Conservation (phyloP, 2,113 vertebrate species). For the Acinonyx jubatus region DNA sequence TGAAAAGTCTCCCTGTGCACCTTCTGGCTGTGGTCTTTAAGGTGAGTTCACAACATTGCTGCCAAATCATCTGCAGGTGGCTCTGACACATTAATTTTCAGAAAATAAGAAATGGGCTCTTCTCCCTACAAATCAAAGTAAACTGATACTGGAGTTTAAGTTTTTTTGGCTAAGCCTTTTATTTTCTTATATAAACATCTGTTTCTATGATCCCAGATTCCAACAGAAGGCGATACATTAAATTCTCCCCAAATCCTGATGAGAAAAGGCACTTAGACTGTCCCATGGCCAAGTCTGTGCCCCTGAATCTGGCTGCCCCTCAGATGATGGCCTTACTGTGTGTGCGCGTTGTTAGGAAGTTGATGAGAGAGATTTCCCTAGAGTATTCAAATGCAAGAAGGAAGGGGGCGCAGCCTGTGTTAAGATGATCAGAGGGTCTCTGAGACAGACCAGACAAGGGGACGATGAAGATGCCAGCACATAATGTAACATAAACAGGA, state of each 20-base stretch:
- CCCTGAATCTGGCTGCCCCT: background rate
- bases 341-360: background rate
- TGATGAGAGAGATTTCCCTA: background rate
- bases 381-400: background rate
- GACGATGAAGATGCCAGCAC: rapidly evolving
- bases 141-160: background rate
- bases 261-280: background rate
- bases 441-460: rapidly evolving
- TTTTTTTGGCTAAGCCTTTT: background rate
- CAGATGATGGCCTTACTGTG: background rate
- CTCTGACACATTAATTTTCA: background rate
- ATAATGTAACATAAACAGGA: rapidly evolving
- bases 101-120: background rate
- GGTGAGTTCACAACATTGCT: constrained; percentile 78
- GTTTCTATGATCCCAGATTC: background rate
- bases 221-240: background rate
- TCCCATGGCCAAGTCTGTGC: background rate
- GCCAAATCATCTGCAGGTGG: rapidly evolving
- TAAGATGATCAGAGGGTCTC: background rate
- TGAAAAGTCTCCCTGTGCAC: constrained; percentile 88
- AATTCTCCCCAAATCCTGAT: background rate
- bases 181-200: background rate
- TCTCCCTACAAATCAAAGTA: background rate
- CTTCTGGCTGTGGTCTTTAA: constrained; percentile 94
- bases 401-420: background rate